Conservation (phyloP, 2,113 vertebrate species). For the Hylia prasina region DNA sequence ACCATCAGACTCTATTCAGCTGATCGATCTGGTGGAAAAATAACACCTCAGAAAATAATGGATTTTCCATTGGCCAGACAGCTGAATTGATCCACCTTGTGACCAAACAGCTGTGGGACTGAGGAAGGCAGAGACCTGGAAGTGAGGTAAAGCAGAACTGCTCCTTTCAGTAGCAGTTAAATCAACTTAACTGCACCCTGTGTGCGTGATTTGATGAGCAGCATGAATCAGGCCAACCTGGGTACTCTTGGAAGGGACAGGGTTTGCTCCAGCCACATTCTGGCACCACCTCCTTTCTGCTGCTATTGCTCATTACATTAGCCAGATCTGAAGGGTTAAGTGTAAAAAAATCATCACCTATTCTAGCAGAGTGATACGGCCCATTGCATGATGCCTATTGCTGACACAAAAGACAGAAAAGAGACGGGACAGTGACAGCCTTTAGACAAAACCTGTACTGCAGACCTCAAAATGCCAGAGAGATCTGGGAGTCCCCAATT, state of each 20-base stretch:
- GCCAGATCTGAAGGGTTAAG: background rate
- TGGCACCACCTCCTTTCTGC: background rate
- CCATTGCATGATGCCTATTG: background rate
- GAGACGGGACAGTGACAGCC: background rate
- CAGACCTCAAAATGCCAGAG: background rate
- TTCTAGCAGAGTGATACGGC: background rate
- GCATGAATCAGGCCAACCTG: rapidly evolving
- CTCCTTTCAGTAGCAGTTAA: background rate
- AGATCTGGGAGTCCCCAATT: background rate
- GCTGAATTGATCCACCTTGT: conserved; percentile 1
- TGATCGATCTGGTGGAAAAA: background rate
- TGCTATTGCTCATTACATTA: background rate
- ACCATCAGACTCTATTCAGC: background rate
- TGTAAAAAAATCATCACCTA: background rate
- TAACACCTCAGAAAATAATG: conserved; percentile 15
- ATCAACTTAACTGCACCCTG: background rate
- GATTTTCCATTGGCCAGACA: conserved; percentile 1
- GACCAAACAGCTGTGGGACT: background rate
- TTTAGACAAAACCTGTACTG: background rate
- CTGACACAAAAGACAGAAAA: background rate
- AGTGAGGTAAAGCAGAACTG: background rate
- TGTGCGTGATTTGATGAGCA: background rate
- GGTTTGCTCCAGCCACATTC: background rate
- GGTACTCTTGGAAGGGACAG: background rate
- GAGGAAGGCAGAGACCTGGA: background rate